Evolutionary conservation across 2,113 vertebrate species (phyloP).

Genomic region (Eudorcas thomsonii): DNA sequence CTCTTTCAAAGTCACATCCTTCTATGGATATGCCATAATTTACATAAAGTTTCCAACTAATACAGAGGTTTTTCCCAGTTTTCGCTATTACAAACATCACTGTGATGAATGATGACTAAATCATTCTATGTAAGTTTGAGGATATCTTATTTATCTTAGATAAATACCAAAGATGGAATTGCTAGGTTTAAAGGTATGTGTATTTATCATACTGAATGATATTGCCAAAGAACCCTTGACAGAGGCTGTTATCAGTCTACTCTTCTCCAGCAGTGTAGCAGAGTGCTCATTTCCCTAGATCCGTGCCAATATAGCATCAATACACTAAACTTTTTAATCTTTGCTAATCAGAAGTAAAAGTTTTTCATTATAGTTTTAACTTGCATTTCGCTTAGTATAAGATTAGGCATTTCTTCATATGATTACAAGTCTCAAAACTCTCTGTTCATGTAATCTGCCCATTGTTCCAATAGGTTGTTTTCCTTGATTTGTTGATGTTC

Average conservation of each 20-base stretch:
- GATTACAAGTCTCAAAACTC: not conserved
- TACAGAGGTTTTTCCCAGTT: not conserved
- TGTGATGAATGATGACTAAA: not conserved
- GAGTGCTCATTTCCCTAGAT: fast-evolving
- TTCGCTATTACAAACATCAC: not conserved
- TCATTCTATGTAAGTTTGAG: not conserved
- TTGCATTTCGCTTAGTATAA: not conserved
- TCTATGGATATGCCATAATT: not conserved
- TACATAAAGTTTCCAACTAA: not conserved
- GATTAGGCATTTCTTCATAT: not conserved
- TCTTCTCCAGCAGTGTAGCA: not conserved
- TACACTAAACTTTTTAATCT: not conserved
- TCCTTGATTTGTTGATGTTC: not conserved
- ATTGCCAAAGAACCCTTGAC: not conserved
- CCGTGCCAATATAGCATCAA: not conserved
- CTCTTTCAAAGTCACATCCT: not conserved
- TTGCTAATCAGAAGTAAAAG: not conserved
- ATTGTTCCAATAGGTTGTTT: not conserved
- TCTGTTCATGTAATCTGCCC: not conserved
- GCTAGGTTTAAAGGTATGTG: not conserved
- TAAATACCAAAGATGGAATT: not conserved
- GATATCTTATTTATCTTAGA: not conserved
- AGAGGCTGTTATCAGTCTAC: not conserved
- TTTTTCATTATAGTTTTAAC: not conserved
- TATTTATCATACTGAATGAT: not conserved